phyloP scores from a whole-genome alignment of 2,113 vertebrate species.

The Misgurnus mizolepis region DNA sequence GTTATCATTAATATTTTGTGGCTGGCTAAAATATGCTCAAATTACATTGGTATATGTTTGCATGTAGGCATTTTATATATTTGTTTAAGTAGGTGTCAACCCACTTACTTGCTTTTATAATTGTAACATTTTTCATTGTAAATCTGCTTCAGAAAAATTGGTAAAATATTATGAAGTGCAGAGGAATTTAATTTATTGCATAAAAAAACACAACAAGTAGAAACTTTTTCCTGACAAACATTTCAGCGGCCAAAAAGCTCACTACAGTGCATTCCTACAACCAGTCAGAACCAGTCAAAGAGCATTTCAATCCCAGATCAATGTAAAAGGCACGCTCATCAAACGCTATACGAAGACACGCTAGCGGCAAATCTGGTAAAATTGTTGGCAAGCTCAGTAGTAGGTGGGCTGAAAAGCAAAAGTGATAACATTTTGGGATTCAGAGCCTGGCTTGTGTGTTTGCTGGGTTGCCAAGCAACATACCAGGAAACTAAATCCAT shows the following conservation, averaged over 20 bases:
- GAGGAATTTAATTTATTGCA: background rate
- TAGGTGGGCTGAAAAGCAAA: background rate
- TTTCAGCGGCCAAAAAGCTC: background rate
- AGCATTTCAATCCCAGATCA: conserved; percentile 5
- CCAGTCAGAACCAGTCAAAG: conserved; percentile 3
- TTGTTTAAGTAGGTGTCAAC: background rate
- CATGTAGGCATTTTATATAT: too few relatives aligned
- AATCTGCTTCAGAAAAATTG: background rate
- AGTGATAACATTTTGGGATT: conserved; percentile 18
- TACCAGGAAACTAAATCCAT: conserved; percentile 10
- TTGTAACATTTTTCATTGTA: background rate
- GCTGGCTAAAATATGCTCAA: too few relatives aligned
- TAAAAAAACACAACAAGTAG: background rate
- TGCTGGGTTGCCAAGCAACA: conserved; percentile 29
- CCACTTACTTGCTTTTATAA: too few relatives aligned
- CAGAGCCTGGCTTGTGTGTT: conserved; percentile 7
- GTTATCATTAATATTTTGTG: too few relatives aligned
- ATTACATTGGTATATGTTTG: too few relatives aligned
- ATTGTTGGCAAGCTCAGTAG: conserved; percentile 21
- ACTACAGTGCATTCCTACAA: background rate
- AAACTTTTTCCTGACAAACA: background rate
- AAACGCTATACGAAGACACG: background rate
- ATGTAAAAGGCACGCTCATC: background rate
- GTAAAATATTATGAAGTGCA: background rate
- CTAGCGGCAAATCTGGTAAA: conserved; percentile 14